A percentile compares a stretch with the other conserved stretches of the same genome.
These are phyloP conservation scores for Petrocephalus sullivani DNA, from an alignment of 2,797 vertebrate species.

Conservation along the genomic window DNA sequence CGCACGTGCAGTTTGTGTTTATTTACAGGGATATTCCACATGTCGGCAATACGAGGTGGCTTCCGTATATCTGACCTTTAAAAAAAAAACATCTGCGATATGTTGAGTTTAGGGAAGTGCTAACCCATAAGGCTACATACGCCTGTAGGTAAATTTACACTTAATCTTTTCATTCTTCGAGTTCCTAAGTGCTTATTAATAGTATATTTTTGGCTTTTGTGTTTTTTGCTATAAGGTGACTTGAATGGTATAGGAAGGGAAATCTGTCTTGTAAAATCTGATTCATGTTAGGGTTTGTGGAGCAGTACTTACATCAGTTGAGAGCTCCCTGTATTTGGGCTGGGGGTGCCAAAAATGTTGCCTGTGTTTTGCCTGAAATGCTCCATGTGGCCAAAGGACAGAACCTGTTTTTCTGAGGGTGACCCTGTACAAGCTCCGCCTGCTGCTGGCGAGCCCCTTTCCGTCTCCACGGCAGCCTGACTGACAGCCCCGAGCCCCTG, in stretches of 20 bases:
- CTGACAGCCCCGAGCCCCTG: not conserved
- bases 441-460: not conserved
- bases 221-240: not conserved
- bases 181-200: not conserved
- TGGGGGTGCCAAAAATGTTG: not conserved
- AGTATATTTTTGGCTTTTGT: not conserved
- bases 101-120: not conserved
- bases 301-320: not conserved
- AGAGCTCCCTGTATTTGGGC: not conserved
- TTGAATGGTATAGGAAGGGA: too few relatives aligned
- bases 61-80: not conserved
- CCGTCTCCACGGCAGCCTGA: not conserved
- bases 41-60: not conserved
- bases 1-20: not conserved
- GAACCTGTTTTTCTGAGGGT: not conserved
- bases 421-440: not conserved
- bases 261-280: too few relatives aligned
- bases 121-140: not conserved
- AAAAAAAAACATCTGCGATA: not conserved
- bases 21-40: not conserved
- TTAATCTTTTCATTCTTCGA: not conserved
- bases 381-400: not conserved
- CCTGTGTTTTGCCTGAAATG: not conserved
- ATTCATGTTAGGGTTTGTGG: not conserved
- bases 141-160: not conserved